Percentiles rank a stretch among this genome's conserved stretches.
phyloP scores from a whole-genome alignment of 2,888 invertebrate genomes.

The Gasteruption jaculator region DNA sequence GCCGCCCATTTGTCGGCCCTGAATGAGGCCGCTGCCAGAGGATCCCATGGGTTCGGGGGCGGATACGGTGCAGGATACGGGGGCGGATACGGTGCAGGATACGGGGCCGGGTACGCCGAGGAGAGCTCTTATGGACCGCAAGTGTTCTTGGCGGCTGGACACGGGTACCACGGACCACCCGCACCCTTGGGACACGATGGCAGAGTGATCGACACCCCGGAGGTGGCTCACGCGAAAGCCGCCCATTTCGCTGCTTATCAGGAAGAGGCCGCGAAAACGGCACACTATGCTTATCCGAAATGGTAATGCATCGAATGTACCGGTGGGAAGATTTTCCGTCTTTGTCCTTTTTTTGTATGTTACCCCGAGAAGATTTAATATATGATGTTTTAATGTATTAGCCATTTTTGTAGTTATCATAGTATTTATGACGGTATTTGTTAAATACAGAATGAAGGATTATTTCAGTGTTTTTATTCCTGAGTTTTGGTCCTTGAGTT shows the following conservation, averaged over 20 bases:
- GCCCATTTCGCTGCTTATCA: slow-evolving; percentile 38
- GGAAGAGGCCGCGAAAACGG: slow-evolving; percentile 32
- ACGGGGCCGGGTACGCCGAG: slow-evolving; percentile 5
- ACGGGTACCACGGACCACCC: slow-evolving; percentile 34
- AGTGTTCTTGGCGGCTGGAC: not conserved
- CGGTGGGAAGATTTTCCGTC: too few species aligned
- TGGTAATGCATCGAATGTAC: too few species aligned
- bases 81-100: not conserved
- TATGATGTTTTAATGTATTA: not conserved
- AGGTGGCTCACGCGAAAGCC: slow-evolving; percentile 44
- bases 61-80: not conserved
- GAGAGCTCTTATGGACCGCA: slow-evolving; percentile 1
- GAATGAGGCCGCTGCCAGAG: slow-evolving; percentile 14
- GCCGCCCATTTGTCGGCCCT: slow-evolving; percentile 36
- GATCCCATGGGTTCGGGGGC: not conserved
- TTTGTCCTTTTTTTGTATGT: too few species aligned
- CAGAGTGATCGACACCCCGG: slow-evolving; percentile 41
- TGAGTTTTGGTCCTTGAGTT: too few species aligned
- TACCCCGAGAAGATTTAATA: not conserved
- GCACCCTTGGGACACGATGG: slow-evolving; percentile 39
- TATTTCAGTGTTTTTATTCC: too few species aligned
- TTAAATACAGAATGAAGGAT: too few species aligned
- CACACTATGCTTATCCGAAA: slow-evolving; percentile 10
- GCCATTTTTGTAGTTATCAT: too few species aligned
- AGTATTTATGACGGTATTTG: too few species aligned